phyloP scores from a whole-genome alignment of 2,797 vertebrate genomes.

The Chloroceryle amazona region DNA sequence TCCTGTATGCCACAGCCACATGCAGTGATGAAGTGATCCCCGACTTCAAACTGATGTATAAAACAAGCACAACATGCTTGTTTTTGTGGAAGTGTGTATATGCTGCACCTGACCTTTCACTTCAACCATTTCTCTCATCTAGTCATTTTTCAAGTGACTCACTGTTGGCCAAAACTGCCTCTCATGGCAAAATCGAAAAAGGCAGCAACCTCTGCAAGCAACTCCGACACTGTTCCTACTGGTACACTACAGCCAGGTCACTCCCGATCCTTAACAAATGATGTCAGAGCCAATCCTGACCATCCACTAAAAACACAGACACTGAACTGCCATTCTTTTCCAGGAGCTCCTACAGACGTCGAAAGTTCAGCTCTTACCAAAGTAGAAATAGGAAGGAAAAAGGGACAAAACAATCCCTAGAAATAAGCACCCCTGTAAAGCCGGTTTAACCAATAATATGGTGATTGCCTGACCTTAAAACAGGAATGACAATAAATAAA shows the following conservation, averaged over 20 bases:
- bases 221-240: background rate
- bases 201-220: background rate
- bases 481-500: constrained; percentile 36
- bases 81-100: background rate
- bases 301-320: background rate
- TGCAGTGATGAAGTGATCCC: background rate
- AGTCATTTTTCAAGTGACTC: background rate
- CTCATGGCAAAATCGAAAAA: background rate
- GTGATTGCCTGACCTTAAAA: background rate
- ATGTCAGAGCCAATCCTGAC: background rate
- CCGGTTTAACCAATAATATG: background rate
- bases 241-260: background rate
- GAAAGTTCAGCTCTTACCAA: background rate
- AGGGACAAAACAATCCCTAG: background rate
- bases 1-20: background rate
- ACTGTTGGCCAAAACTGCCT: background rate
- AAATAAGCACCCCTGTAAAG: background rate
- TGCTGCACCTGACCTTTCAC: background rate
- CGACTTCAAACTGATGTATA: background rate
- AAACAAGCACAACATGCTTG: fast-evolving
- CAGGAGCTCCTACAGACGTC: background rate
- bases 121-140: background rate
- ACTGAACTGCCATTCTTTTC: background rate
- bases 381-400: background rate
- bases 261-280: background rate